Conservation (phyloP, 1,140 invertebrate genomes). For the Spodoptera frugiperda region DNA sequence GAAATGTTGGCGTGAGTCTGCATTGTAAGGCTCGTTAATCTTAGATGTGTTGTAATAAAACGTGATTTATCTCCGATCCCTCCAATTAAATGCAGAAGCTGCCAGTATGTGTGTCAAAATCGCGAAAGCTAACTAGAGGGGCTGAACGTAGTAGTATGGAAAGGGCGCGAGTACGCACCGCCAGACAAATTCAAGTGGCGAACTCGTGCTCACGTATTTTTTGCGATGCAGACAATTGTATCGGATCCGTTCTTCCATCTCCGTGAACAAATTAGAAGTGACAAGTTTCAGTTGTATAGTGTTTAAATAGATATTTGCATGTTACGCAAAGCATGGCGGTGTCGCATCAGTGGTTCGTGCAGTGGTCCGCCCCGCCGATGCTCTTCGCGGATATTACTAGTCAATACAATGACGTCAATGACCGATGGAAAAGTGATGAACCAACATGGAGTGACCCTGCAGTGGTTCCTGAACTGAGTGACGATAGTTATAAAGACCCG, state of each 20-base stretch:
- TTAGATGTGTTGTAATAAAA: constrained; percentile 21
- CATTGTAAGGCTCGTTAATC: constrained; percentile 15
- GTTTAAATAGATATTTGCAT: constrained; percentile 46
- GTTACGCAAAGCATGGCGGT: constrained; percentile 65
- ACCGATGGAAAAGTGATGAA: constrained; percentile 58
- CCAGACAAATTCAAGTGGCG: constrained; percentile 54
- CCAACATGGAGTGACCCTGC: constrained; percentile 54
- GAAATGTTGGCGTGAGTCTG: constrained; percentile 1
- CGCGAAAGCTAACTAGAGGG: constrained; percentile 44
- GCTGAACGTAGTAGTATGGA: constrained; percentile 46
- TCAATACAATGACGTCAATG: constrained; percentile 67
- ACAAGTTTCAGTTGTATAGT: constrained; percentile 39
- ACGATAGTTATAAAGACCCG: constrained; percentile 13
- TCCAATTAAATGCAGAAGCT: constrained; percentile 37
- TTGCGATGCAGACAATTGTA: constrained; percentile 51
- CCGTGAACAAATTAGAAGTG: constrained; percentile 21
- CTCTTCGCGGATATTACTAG: constrained; percentile 73
- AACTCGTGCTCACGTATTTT: constrained; percentile 58
- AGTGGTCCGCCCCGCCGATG: constrained; percentile 75
- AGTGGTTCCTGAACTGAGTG: constrained; percentile 41
- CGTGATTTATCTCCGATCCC: constrained; percentile 28
- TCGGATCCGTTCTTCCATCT: constrained; percentile 5
- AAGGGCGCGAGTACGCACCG: constrained; percentile 47
- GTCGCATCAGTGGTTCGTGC: constrained; percentile 82
- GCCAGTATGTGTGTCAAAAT: constrained; percentile 25